Conservation (phyloP, 2,113 vertebrate species). For the Platichthys stellatus region DNA sequence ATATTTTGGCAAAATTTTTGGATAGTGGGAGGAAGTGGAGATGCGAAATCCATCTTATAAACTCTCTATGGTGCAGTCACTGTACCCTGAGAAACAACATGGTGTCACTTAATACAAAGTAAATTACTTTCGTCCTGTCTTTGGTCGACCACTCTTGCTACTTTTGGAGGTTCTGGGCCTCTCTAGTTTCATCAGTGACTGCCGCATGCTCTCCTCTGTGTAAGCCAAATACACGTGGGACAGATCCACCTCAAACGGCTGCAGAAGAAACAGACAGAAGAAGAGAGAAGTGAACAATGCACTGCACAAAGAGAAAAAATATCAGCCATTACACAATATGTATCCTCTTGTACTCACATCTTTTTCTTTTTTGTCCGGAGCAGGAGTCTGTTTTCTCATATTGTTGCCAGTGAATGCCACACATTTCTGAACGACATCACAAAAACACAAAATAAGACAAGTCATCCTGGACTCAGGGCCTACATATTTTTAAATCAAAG, state of each 20-base stretch:
- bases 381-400: conserved; percentile 96
- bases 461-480: background rate
- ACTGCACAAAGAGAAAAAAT: background rate
- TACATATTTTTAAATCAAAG: background rate
- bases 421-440: conserved; percentile 88
- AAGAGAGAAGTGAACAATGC: background rate
- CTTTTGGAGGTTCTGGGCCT: conserved; percentile 94
- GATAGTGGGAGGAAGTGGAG: background rate
- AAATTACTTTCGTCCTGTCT: conserved; percentile 91
- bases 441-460: background rate
- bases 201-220: conserved; percentile 95
- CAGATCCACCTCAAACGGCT: conserved; percentile 98
- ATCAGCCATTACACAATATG: background rate
- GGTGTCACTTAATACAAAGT: background rate
- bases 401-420: conserved; percentile 99
- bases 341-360: conserved; percentile 87
- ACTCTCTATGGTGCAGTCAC: background rate
- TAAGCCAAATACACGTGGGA: conserved; percentile 97
- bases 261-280: conserved; percentile 9
- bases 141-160: conserved; percentile 88
- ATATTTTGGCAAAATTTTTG: too few species aligned
- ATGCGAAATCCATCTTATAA: background rate
- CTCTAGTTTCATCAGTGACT: conserved; percentile 95
- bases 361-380: conserved; percentile 97
- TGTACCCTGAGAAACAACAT: background rate